Percentiles rank a stretch among this genome's conserved stretches.
Evolutionary conservation across 2,113 vertebrate species (phyloP).

Genomic region (Phyllostomus hastatus): DNA sequence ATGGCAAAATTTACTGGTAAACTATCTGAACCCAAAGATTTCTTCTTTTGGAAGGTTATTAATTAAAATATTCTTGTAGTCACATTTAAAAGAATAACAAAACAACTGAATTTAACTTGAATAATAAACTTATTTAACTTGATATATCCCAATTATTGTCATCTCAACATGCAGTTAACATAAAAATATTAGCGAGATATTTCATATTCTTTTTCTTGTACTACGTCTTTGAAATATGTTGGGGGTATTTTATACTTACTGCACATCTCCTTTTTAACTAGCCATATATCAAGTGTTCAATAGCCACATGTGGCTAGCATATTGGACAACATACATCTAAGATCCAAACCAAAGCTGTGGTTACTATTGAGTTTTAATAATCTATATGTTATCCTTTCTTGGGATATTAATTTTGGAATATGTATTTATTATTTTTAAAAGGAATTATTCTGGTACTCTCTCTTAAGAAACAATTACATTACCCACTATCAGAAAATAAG

Average conservation of each 20-base stretch:
- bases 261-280: constrained; percentile 10
- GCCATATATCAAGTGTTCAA: neutral
- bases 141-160: neutral
- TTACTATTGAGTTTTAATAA: constrained; percentile 25
- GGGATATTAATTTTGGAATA: neutral
- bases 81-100: neutral
- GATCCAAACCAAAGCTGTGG: neutral
- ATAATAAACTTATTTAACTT: neutral
- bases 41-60: neutral
- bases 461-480: neutral
- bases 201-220: neutral
- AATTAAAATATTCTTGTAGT: neutral
- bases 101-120: constrained; percentile 10
- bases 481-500: constrained; percentile 9
- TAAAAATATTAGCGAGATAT: neutral
- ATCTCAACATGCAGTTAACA: neutral
- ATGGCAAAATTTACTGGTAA: neutral
- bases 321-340: neutral
- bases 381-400: neutral
- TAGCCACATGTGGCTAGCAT: neutral
- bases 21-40: neutral
- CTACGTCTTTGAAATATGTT: neutral
- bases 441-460: neutral
- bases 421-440: constrained; percentile 22
- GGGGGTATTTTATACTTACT: neutral